Conservation (phyloP, 1,140 invertebrate genomes). For the Ylistrum balloti region DNA sequence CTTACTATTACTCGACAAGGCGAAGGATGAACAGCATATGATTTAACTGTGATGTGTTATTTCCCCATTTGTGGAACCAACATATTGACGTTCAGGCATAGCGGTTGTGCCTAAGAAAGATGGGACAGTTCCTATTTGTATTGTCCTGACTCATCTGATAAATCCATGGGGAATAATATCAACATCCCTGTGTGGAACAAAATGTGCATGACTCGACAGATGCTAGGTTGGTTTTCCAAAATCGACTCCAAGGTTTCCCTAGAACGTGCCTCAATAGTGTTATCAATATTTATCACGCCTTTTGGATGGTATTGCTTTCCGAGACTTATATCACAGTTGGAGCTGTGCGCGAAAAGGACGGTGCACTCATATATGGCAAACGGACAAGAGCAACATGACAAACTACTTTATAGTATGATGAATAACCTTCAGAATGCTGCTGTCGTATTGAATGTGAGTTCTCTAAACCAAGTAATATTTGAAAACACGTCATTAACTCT, state of each 20-base stretch:
- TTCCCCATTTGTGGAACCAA: constrained; percentile 58
- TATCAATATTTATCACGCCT: constrained; percentile 67
- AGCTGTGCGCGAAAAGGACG: constrained; percentile 50
- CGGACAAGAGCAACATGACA: constrained; percentile 52
- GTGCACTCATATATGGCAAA: constrained; percentile 45
- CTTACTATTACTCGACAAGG: constrained; percentile 57
- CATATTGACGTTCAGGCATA: constrained; percentile 65
- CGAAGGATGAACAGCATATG: constrained; percentile 56
- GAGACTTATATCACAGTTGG: constrained; percentile 50
- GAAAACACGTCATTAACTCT: neutral
- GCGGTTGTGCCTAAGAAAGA: constrained; percentile 62
- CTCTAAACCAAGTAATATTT: neutral
- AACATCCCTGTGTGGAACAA: constrained; percentile 52
- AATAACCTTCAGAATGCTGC: neutral
- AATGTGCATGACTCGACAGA: constrained; percentile 24
- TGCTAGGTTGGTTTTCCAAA: constrained; percentile 62
- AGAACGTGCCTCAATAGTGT: constrained; percentile 41
- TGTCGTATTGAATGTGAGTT: constrained; percentile 41
- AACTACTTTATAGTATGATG: constrained; percentile 50
- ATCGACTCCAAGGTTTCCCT: constrained; percentile 80
- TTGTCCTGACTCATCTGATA: constrained; percentile 63
- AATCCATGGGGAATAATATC: constrained; percentile 52
- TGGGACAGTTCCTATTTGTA: constrained; percentile 55
- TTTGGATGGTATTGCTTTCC: constrained; percentile 60
- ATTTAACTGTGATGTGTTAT: constrained; percentile 65